Base-by-base conservation (phyloP, 2,888 invertebrate species). In the Conomelus anceps region DNA sequence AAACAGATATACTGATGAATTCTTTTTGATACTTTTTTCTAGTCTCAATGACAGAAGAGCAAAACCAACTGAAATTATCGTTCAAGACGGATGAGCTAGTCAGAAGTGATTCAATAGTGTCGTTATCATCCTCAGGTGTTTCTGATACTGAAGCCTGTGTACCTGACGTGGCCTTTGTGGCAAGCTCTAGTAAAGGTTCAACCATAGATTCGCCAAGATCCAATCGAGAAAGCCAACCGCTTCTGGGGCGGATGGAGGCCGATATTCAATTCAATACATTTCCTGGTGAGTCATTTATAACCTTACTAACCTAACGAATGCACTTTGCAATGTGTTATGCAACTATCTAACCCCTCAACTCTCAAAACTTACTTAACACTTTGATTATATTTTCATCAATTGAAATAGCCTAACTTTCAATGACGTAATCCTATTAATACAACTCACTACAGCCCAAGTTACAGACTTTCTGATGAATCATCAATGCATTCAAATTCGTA, bases 201-300 rank as follows among this genome's bases (percentile, higher is more conserved):
- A 95, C 95, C 94, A 96, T 97, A 96, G 97, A 97, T 95, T 96
- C 96, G 89, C 95, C 96, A 93, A 96, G 96, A 91, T 95, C 96
- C 91, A 97, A 97, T 94, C 95, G 98, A 93, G 99, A 99, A 95
- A 98, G 97, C 94, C 98, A 98, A 94, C 98, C 98, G 93, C 96
- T 99, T 91, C 95, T 99, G 89, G 96, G 97, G 94, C 96, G 96
- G 93, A 95, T 96, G 93, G 96, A 96, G 92, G 94, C 96, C 92
- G 96, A 97, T 92, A 85, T 88, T 22, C 95, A 96, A 91, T 97
- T 95, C 93, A 98, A 98, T 93, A 96, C 96, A 93, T 98, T 98
- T 94, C 96, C 97, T 94, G 98, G 98, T 98, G 24, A 85, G 85
- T 63, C 41, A 88, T 84, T 88, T 23, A 88, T 26, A 34, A 23